Evolutionary conservation across 1,140 invertebrate species (phyloP).

Genomic region (Drosophila yakuba): DNA sequence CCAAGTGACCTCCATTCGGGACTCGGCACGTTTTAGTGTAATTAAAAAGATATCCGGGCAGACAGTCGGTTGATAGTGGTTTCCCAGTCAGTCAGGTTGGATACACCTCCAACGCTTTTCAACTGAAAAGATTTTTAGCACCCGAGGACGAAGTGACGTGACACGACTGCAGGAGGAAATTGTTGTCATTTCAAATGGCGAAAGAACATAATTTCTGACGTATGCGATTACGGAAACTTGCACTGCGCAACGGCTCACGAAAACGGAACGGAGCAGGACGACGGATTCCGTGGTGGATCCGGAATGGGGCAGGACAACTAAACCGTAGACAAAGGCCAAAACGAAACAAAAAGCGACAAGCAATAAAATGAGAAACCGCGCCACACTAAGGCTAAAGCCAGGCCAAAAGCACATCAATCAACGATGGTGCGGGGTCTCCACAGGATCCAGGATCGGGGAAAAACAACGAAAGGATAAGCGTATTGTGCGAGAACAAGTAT

Average conservation of each 20-base stretch:
- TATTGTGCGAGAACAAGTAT: constrained; percentile 65
- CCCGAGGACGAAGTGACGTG: constrained; percentile 22
- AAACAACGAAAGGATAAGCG: constrained; percentile 56
- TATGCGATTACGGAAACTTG: constrained; percentile 71
- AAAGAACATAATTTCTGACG: constrained; percentile 79
- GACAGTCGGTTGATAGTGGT: constrained; percentile 45
- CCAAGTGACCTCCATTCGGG: constrained; percentile 76
- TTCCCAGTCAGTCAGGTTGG: constrained; percentile 12
- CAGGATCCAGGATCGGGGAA: neutral
- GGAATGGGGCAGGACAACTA: constrained; percentile 25
- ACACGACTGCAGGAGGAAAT: constrained; percentile 53
- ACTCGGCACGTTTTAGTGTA: constrained; percentile 79
- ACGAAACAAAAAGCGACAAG: constrained; percentile 66
- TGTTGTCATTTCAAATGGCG: constrained; percentile 64
- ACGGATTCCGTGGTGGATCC: neutral
- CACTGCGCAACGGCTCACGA: constrained; percentile 30
- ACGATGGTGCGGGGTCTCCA: constrained; percentile 33
- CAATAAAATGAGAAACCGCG: constrained; percentile 78
- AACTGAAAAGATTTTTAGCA: constrained; percentile 45
- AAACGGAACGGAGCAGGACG: constrained; percentile 19
- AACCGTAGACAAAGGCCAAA: constrained; percentile 56
- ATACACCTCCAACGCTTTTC: constrained; percentile 39
- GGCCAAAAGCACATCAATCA: constrained; percentile 78
- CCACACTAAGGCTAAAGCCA: constrained; percentile 34
- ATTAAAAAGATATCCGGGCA: constrained; percentile 80